Evolutionary conservation across 1,140 invertebrate species (phyloP), one percentile per base, ranked within the genome.

Genomic region (Drosophila varians): DNA sequence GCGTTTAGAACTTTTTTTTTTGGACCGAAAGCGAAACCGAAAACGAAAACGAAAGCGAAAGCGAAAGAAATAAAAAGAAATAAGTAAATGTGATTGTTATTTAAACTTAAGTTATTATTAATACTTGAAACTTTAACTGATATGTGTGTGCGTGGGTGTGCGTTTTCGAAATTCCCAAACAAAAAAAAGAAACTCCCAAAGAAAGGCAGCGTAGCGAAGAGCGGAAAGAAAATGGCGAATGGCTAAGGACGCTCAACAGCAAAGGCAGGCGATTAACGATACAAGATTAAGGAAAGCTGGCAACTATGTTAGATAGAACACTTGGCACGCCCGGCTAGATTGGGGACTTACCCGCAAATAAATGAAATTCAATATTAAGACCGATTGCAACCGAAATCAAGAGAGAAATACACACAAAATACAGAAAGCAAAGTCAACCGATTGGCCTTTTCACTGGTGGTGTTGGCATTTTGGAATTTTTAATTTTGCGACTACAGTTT

Each of bases 21-120:
- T 84, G 45, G 51, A 14, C 58, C 75, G 64, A 74, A 57, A 53
- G 28, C 72, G 42, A 46, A 21, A 26, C 18, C 60, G 25, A 65
- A 42, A 9, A 58, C 11, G 40, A 68, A 51, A 38, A 38, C 36
- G 14, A 38, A 38, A 38, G 8, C 36, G 36, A 31, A 31, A 11
- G 28, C n/a, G n/a, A n/a, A n/a, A n/a, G 28, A 38, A 38, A 60
- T 40, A 53, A 54, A 75, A 60, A 47, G 25, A 60, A 87, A 86
- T 80, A 87, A 87, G 77, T 87, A 87, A 87, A 87, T 87, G 82
- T 87, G 82, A 87, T 87, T 87, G 82, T 87, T 87, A 87, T 87
- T 87, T 87, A 87, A 82, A 70, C 82, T 87, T 87, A 87, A 87
- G 80, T 86, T 86, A 86, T 74, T 48, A 82, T 82, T 87, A 77